A percentile compares a stretch with the other conserved stretches of the same genome.
Conservation (phyloP, 1,140 invertebrate genomes). For the Himalopsyche phryganea region DNA sequence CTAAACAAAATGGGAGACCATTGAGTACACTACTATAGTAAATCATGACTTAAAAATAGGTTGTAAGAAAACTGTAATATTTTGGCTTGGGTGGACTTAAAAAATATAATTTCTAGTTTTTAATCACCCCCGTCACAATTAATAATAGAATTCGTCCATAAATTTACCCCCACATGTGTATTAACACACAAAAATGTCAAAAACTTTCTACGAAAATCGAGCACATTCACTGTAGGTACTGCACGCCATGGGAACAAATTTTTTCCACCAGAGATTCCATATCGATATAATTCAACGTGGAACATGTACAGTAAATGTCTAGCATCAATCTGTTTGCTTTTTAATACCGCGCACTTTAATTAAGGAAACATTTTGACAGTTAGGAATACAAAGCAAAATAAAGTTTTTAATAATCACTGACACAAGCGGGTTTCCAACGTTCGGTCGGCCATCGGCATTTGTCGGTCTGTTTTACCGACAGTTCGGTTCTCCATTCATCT, state of each 20-base stretch:
- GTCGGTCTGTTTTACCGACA: slow-evolving; percentile 19
- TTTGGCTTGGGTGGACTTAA: background rate
- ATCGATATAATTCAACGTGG: slow-evolving; percentile 6
- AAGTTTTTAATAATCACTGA: slow-evolving; percentile 23
- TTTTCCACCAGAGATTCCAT: slow-evolving; percentile 12
- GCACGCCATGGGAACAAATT: slow-evolving; percentile 18
- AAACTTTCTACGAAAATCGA: slow-evolving; percentile 23
- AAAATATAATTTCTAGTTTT: slow-evolving; percentile 12
- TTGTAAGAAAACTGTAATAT: slow-evolving; percentile 18
- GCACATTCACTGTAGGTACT: slow-evolving; percentile 18
- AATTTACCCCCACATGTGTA: background rate
- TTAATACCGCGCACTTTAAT: slow-evolving; percentile 3
- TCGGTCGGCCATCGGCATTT: slow-evolving; percentile 20
- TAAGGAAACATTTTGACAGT: slow-evolving; percentile 4
- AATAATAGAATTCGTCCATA: background rate
- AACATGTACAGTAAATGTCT: slow-evolving; percentile 8
- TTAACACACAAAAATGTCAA: slow-evolving; percentile 6
- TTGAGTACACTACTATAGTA: slow-evolving; percentile 2
- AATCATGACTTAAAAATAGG: slow-evolving; percentile 16
- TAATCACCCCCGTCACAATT: slow-evolving; percentile 2
- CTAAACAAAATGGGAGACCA: slow-evolving; percentile 21
- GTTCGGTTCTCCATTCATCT: slow-evolving; percentile 11
- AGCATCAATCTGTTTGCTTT: slow-evolving; percentile 4
- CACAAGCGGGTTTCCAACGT: slow-evolving; percentile 15
- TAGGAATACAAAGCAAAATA: slow-evolving; percentile 16